Evolutionary conservation across 2,888 invertebrate species (phyloP).

Genomic region (Cetonia aurata): DNA sequence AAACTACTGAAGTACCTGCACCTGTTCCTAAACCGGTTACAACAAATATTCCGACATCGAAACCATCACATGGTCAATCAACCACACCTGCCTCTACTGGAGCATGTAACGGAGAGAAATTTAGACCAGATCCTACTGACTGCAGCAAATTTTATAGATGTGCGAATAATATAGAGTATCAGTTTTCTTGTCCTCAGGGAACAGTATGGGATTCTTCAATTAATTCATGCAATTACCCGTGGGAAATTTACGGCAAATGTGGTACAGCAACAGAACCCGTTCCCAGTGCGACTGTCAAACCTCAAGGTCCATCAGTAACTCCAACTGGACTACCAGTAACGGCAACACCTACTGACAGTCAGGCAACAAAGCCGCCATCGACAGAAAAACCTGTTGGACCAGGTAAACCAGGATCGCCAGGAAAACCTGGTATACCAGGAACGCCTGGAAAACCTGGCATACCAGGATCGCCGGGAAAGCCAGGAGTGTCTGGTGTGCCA

Average conservation of each 20-base stretch:
- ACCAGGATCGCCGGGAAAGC: slow-evolving; percentile 78
- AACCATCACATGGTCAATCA: background rate
- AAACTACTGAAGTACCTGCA: background rate
- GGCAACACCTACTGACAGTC: slow-evolving; percentile 43
- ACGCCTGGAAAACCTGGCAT: slow-evolving; percentile 78
- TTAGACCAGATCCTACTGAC: slow-evolving; percentile 70
- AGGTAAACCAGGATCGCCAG: slow-evolving; percentile 45
- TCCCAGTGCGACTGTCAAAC: background rate
- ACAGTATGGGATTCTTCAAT: slow-evolving; percentile 81
- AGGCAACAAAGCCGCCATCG: slow-evolving; percentile 43
- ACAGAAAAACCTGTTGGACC: slow-evolving; percentile 64
- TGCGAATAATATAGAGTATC: slow-evolving; percentile 75
- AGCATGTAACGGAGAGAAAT: slow-evolving; percentile 16
- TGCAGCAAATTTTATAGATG: slow-evolving; percentile 84
- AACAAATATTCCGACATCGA: background rate
- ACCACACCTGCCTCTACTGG: background rate
- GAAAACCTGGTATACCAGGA: slow-evolving; percentile 63
- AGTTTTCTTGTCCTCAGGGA: slow-evolving; percentile 80
- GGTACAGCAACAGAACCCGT: slow-evolving; percentile 59
- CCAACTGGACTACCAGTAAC: slow-evolving; percentile 60
- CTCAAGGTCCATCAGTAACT: slow-evolving; percentile 11
- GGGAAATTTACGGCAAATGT: slow-evolving; percentile 69
- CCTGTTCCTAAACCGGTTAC: background rate
- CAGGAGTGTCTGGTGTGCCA: slow-evolving; percentile 69
- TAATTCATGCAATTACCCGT: slow-evolving; percentile 79